These are phyloP conservation scores for Spheniscus humboldti DNA, from an alignment of 2,797 vertebrate species.

Conservation along the genomic window DNA sequence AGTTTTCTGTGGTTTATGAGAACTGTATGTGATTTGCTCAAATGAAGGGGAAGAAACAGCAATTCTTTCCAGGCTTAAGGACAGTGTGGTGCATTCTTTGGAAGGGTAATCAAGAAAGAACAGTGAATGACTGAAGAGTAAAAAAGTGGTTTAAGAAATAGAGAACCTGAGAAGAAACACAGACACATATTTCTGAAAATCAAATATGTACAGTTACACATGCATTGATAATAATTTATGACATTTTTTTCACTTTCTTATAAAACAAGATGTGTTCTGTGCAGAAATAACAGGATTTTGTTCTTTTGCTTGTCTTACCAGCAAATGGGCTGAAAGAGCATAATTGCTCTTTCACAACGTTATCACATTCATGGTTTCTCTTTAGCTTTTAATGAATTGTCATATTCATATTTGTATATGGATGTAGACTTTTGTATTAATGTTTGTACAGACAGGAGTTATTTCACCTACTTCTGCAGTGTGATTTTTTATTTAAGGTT, in stretches of 20 bases:
- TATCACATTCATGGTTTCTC: not conserved
- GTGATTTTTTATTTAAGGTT: not conserved
- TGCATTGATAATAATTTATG: not conserved
- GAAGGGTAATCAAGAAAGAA: not conserved
- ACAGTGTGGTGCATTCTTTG: not conserved
- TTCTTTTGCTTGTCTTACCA: not conserved
- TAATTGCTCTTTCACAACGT: not conserved
- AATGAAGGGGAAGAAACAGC: not conserved
- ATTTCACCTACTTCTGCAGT: not conserved
- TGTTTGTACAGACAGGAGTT: not conserved
- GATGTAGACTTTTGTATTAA: not conserved
- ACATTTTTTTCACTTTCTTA: not conserved
- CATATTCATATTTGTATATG: not conserved
- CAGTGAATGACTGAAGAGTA: not conserved
- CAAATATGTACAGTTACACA: not conserved
- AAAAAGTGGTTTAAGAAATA: not conserved
- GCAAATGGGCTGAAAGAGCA: not conserved
- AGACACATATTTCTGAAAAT: not conserved
- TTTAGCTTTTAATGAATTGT: not conserved
- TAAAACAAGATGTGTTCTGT: not conserved
- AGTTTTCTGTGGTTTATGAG: not conserved
- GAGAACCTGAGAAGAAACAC: not conserved
- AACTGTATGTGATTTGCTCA: not conserved
- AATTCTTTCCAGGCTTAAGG: not conserved
- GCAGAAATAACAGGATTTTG: not conserved